A percentile compares a stretch with the other conserved stretches of the same genome.
These are phyloP conservation scores for Pseudomyrmex gracilis DNA, from an alignment of 1,140 invertebrate species.

Conservation along the genomic window DNA sequence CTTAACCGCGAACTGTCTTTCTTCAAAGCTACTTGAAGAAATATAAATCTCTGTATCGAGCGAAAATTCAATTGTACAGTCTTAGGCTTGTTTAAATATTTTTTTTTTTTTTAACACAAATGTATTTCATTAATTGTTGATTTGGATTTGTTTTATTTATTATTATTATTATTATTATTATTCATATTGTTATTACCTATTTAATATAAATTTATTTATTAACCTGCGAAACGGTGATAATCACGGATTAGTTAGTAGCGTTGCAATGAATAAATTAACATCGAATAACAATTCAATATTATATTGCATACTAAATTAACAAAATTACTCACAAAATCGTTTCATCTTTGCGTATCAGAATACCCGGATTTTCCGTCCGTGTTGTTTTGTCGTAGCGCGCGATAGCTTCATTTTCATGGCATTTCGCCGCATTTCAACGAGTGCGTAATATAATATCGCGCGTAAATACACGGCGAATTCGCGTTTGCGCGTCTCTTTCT, in stretches of 20 bases:
- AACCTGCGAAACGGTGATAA: conserved; percentile 6
- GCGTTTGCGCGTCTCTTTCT: not conserved
- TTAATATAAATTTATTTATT: conserved; percentile 38
- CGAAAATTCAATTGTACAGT: not conserved
- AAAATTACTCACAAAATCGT: not conserved
- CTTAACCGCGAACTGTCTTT: conserved; percentile 13
- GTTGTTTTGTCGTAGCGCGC: too few relatives aligned
- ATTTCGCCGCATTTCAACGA: too few relatives aligned
- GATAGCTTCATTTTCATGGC: too few relatives aligned
- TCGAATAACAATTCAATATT: not conserved
- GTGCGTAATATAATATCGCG: not conserved
- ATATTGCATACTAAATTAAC: not conserved
- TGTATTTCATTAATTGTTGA: conserved; percentile 7
- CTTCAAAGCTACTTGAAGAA: conserved; percentile 24
- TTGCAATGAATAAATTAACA: conserved; percentile 20
- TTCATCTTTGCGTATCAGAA: not conserved
- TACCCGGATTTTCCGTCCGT: not conserved
- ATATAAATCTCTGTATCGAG: conserved; percentile 21
- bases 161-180: not conserved
- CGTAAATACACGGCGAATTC: not conserved
- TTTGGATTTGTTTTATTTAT: not conserved
- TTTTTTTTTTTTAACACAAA: not conserved
- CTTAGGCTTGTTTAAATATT: not conserved
- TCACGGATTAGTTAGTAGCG: conserved; percentile 8
- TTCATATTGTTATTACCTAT: conserved; percentile 8